A percentile compares a stretch with the other conserved stretches of the same genome.
These are phyloP conservation scores for Drosophila watanabei DNA, from an alignment of 1,140 invertebrate species.

Conservation along the genomic window DNA sequence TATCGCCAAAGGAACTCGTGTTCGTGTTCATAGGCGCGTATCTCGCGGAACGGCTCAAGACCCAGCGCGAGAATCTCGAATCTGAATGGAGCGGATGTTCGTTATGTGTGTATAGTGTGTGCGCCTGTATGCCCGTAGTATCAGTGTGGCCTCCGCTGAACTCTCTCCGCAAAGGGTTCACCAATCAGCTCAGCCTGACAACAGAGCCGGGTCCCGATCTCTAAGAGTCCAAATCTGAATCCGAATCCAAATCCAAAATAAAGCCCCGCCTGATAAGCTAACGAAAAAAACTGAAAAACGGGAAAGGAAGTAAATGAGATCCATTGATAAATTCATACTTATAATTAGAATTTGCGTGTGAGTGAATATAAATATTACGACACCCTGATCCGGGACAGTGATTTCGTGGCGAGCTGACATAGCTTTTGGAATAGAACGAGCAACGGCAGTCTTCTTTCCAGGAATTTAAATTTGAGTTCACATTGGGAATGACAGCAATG, in stretches of 20 bases:
- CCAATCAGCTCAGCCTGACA: constrained; percentile 53
- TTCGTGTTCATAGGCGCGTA: constrained; percentile 66
- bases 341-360: constrained; percentile 33
- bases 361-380: constrained; percentile 22
- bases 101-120: constrained; percentile 32
- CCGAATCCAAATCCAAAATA: constrained; percentile 40
- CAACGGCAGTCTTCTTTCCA: background rate
- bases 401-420: constrained; percentile 12
- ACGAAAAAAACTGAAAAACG: constrained; percentile 11
- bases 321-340: constrained; percentile 49
- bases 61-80: constrained; percentile 53
- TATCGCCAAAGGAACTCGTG: constrained; percentile 81
- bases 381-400: constrained; percentile 14
- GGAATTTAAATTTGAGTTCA: constrained; percentile 4
- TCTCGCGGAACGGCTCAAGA: constrained; percentile 51
- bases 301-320: constrained; percentile 36
- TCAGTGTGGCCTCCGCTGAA: constrained; percentile 72
- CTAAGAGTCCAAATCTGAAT: constrained; percentile 30
- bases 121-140: constrained; percentile 22
- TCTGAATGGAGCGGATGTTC: constrained; percentile 82
- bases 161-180: constrained; percentile 76
- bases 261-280: constrained; percentile 55
- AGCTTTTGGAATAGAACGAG: constrained; percentile 46
- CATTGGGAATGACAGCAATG: background rate
- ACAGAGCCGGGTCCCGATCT: constrained; percentile 46